Percentiles rank a stretch among this genome's conserved stretches.
phyloP scores from a whole-genome alignment of 2,888 invertebrate genomes.

The Schizotus pectinicornis region DNA sequence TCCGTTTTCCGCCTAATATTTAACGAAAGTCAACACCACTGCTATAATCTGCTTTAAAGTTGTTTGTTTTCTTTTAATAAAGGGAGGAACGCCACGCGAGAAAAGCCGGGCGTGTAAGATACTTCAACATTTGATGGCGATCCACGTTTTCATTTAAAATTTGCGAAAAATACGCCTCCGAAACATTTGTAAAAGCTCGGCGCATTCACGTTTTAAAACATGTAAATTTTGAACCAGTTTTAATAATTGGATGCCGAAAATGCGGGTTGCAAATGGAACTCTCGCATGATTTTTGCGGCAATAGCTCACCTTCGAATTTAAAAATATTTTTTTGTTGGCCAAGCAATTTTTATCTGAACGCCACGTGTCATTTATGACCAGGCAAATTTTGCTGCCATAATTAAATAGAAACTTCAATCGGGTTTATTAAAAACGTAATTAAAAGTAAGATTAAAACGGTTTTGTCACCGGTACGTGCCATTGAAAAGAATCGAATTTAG shows the following conservation, averaged over 20 bases:
- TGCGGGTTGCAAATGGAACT: no score
- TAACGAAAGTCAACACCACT: slow-evolving; percentile 17
- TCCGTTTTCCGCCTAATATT: not conserved
- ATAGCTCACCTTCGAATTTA: no score
- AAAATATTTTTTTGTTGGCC: no score
- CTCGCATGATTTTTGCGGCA: no score
- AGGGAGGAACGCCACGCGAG: slow-evolving; percentile 8
- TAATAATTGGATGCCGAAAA: no score
- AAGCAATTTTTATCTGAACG: no score
- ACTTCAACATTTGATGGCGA: slow-evolving; percentile 2
- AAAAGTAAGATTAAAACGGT: slow-evolving; percentile 1
- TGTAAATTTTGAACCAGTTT: no score
- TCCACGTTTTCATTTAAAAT: slow-evolving; percentile 6
- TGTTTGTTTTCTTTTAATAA: slow-evolving; percentile 30
- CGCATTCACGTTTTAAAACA: no score
- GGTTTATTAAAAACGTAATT: slow-evolving; percentile 4
- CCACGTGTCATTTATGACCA: no score
- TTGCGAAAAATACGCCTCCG: not conserved
- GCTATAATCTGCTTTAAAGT: slow-evolving; percentile 29
- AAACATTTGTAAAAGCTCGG: no score
- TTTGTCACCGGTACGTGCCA: not conserved
- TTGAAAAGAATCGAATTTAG: slow-evolving; percentile 6
- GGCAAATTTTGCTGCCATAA: no score
- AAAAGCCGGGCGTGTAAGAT: slow-evolving; percentile 20
- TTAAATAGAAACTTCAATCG: not conserved